Evolutionary conservation across 2,113 vertebrate species (phyloP).

Genomic region (Passer montanus): DNA sequence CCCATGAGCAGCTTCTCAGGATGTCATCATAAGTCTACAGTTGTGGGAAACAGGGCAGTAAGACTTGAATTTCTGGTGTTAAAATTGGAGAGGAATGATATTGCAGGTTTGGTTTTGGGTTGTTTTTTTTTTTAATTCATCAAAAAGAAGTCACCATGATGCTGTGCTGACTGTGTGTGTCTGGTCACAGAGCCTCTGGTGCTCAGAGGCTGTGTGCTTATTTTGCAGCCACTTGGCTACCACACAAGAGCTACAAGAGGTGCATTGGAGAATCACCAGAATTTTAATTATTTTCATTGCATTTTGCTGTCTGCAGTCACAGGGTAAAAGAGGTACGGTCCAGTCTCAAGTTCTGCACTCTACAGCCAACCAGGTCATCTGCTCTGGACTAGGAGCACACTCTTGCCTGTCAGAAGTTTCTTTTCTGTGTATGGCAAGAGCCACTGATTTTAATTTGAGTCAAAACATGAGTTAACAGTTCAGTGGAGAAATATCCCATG

Average conservation of each 20-base stretch:
- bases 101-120: not conserved
- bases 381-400: not conserved
- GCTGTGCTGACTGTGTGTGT: not conserved
- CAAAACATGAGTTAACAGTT: not conserved
- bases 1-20: not conserved
- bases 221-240: not conserved
- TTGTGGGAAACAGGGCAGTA: not conserved
- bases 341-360: not conserved
- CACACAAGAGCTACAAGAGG: not conserved
- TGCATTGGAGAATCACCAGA: not conserved
- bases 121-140: not conserved
- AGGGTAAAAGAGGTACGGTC: not conserved
- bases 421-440: not conserved
- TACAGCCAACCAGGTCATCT: not conserved
- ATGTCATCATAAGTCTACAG: not conserved
- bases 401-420: not conserved
- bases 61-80: conserved; percentile 17
- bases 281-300: not conserved
- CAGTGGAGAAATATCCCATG: not conserved
- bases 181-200: not conserved
- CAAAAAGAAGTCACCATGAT: not conserved
- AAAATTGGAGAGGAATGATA: not conserved
- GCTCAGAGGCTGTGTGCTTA: not conserved
- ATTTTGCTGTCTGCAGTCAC: not conserved
- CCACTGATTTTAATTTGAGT: not conserved